These are phyloP conservation scores for Thermophis baileyi DNA, from an alignment of 2,113 vertebrate genomes.

Conservation along the genomic window DNA sequence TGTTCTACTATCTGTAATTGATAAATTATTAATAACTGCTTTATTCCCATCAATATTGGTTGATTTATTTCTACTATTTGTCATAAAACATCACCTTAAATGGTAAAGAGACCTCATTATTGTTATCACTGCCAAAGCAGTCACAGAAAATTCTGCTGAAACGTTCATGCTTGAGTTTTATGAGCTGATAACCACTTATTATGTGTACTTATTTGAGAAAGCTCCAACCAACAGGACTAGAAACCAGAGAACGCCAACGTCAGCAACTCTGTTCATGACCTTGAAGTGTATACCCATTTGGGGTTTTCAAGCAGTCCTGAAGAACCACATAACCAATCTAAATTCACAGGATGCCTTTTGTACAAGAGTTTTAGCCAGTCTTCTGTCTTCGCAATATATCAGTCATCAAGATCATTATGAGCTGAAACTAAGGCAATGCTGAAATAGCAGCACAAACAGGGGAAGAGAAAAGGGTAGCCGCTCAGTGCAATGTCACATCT, in stretches of 20 bases:
- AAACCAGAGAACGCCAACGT: neutral
- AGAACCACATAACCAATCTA: neutral
- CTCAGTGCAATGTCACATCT: neutral
- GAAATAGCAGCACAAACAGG: neutral
- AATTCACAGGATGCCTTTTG: neutral
- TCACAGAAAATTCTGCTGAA: neutral
- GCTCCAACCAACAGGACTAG: neutral
- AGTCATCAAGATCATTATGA: neutral
- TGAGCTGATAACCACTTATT: neutral
- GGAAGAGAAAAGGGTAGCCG: neutral
- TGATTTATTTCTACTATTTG: neutral
- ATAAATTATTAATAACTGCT: neutral
- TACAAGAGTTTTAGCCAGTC: neutral
- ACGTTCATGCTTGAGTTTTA: neutral
- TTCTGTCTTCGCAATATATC: neutral
- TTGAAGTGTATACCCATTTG: neutral
- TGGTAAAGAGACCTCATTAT: neutral
- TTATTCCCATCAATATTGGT: neutral
- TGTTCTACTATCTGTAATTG: neutral
- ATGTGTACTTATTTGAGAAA: neutral
- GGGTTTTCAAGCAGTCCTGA: neutral
- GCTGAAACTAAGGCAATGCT: neutral
- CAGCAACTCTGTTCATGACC: neutral
- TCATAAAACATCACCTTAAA: neutral
- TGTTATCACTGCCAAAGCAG: neutral